phyloP scores from a whole-genome alignment of 2,797 vertebrate genomes.

The Clarias fuscus region DNA sequence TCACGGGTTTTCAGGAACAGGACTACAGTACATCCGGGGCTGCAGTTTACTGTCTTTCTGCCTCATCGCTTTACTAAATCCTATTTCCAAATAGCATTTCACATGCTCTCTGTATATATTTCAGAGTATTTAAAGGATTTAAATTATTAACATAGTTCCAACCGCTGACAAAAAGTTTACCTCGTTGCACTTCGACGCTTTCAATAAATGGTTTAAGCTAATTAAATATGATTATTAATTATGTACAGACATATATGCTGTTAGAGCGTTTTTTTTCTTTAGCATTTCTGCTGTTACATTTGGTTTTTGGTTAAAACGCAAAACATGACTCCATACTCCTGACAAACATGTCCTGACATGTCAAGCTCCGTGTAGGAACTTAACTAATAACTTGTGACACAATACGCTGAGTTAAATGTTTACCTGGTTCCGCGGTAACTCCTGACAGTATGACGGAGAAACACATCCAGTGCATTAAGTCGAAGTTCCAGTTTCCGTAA shows the following conservation, averaged over 20 bases:
- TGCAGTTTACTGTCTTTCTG: too few relatives aligned
- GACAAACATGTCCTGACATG: neutral
- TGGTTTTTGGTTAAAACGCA: neutral
- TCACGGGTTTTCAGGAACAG: conserved; percentile 1
- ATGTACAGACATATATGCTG: too few relatives aligned
- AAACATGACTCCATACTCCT: neutral
- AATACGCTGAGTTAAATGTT: neutral
- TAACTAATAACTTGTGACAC: neutral
- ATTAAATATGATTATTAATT: too few relatives aligned
- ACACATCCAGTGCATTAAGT: neutral
- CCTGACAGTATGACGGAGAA: neutral
- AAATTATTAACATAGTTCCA: neutral
- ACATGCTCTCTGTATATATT: too few relatives aligned
- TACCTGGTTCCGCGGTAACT: neutral
- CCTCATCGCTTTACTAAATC: too few relatives aligned
- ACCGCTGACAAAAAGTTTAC: neutral
- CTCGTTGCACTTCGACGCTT: too few relatives aligned
- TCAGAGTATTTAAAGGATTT: too few relatives aligned
- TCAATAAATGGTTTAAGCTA: too few relatives aligned
- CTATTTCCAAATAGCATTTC: neutral
- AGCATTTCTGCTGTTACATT: neutral
- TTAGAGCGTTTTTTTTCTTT: neutral
- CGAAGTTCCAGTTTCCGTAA: neutral
- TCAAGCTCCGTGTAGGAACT: neutral
- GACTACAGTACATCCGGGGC: neutral